phyloP scores from a whole-genome alignment of 2,113 vertebrate species.

The Anarrhichthys ocellatus region DNA sequence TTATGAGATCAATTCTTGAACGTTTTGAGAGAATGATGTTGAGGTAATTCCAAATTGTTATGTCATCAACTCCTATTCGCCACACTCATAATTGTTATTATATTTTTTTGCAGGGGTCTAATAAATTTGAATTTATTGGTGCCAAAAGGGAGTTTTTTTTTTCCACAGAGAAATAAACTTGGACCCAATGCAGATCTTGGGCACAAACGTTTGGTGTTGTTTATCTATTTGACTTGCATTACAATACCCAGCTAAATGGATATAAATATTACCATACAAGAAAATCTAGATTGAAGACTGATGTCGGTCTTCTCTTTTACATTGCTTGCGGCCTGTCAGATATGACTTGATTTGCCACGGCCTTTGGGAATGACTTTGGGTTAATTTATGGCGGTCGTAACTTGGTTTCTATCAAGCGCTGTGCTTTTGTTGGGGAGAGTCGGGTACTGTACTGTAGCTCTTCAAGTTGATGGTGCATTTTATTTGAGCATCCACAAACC shows the following conservation, averaged over 20 bases:
- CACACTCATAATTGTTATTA: background rate
- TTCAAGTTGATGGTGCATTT: slow-evolving; percentile 50
- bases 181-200: background rate
- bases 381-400: slow-evolving; percentile 25
- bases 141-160: slow-evolving; percentile 16
- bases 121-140: slow-evolving; percentile 8
- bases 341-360: slow-evolving; percentile 6
- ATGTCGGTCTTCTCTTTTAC: background rate
- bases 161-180: background rate
- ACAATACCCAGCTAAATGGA: background rate
- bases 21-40: slow-evolving; percentile 18
- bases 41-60: slow-evolving; percentile 17
- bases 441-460: slow-evolving; percentile 40
- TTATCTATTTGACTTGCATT: slow-evolving; percentile 15
- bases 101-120: background rate
- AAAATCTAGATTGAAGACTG: background rate
- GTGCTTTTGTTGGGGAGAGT: slow-evolving; percentile 26
- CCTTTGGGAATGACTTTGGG: background rate
- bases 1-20: slow-evolving; percentile 7
- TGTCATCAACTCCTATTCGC: background rate
- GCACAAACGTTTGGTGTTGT: background rate
- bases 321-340: background rate
- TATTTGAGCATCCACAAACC: slow-evolving; percentile 49
- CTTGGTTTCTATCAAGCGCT: background rate
- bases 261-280: background rate